Base-by-base conservation (phyloP, 2,113 vertebrate species). In the Egretta garzetta region DNA sequence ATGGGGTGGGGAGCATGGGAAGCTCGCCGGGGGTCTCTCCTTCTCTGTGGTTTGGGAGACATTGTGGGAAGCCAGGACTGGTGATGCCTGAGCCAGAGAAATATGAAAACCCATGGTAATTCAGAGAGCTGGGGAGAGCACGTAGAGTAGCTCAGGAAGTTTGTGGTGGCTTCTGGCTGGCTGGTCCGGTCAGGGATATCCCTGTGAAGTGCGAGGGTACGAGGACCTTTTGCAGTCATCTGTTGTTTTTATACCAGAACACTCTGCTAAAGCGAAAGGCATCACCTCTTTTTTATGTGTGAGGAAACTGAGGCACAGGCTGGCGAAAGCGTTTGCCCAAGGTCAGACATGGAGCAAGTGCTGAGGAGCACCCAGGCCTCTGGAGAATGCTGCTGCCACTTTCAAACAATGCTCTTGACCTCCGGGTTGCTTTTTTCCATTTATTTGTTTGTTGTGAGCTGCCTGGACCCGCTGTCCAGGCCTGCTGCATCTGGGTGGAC, bases 11-110 rank as follows among this genome's bases (percentile, higher is more conserved):
- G 16, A 49, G 35, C 1, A 0, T 13, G 23, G 4, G 21, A 17
- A 4, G 27, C 14, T 50, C 2, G 3, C 2, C 0, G 3, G 6
- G 24, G 30, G 14, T 39, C 50, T 70, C 15, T 2, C 0, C 10
- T 63, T 93, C 12, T 27, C 41, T 43, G 18, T 35, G 28, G 4
- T 59, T n/a, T 81, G 45, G 37, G 28, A 10, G 45, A 10, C 8
- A 0, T 16, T 15, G 17, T 14, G 14, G n/a, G 26, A 55, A 59
- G 37, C n/a, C 37, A 37, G 18, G 18, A 5, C 45, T 7, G 2
- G 43, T 8, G 28, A 10, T 10, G 5, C 5, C 4, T 9, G 26
- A 66, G 15, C 19, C 14, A 55, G 22, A 21, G 60, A 58, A 66
- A 9, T 7, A 8, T 0, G 4, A 19, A 77, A n/a, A 12, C 6